Base-by-base conservation (phyloP, 2,888 invertebrate species). In the Archips xylosteana region DNA sequence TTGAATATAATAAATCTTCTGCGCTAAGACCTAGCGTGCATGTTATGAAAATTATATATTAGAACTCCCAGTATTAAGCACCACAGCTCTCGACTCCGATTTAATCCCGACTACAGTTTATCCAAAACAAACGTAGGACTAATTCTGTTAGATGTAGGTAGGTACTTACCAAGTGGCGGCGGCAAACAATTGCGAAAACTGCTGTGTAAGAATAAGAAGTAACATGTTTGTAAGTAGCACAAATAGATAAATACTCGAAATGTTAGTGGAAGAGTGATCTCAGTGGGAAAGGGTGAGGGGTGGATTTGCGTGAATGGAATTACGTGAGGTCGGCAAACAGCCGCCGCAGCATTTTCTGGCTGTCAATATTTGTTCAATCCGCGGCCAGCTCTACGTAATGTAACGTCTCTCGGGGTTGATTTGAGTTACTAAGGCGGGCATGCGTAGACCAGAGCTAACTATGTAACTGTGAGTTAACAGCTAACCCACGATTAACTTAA, bases 241-340 rank as follows among this genome's bases (percentile, higher is more conserved):
- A 60, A 68, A 59, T 67, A 57, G 32, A 66, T 34, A 68, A 60
- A 60, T 34, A 47, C 60, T 36, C 47, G 32, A 63, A 60, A 68
- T 59, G 68, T 47, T 60, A 57, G 47, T 47, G 45, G 59, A 34
- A 15, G 59, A 54, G 59, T 49, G 49, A 47, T 65, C 47, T 54
- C 54, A 23, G 49, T 51, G 64, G 42, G 63, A 42, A 64, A 36
- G 69, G 57, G 23, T 15, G 69, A 57, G 63, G 32, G 59, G 12
- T 34, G 69, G 64, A 71, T 68, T 71, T 67, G 71, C 72, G 72
- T 75, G 75, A 76, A 76, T 75, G 63, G 75, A 74, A 76, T 75
- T 76, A 76, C 69, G 70, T 71, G 74, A 69, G 74, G 65, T 70
- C 67, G 47, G 71, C 61, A 76, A 75, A 76, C 72, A 76, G 45